Base-by-base conservation (phyloP, 2,113 vertebrate genomes). In the Bujurquina vittata region DNA sequence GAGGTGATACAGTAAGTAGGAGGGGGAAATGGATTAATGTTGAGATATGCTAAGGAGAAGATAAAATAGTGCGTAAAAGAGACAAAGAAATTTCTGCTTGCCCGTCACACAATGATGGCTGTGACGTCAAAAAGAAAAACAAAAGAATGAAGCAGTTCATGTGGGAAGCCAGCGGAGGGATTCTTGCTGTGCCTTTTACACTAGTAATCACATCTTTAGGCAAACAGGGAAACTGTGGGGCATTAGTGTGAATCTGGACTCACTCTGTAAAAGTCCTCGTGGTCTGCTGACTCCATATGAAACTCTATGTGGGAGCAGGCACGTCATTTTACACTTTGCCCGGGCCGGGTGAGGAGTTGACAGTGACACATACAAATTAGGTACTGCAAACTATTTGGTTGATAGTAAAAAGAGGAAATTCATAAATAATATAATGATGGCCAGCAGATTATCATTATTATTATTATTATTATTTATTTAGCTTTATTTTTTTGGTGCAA, bases 321-420 rank as follows among this genome's bases (percentile, higher is more conserved):
- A 55, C 20, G 56, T 67, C 40, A 40, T 60, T 85, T 88, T 76
- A 80, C 74, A 85, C 82, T 29, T 58, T 72, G 37, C 17, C 37
- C 37, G 9, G 46, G 65, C 72, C 58, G 23, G 14, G 35, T 67
- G 31, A 82, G 75, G 57, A 75, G 58, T 10, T 80, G 77, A 73
- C 73, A 88, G 22, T 1, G 3, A 31, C 4, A 61, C 3, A 56
- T 56, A 73, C 20, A 72, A 63, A 77, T 26, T 20, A 74, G 63
- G 37, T 86, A 58, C 23, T 67, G 81, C 29, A 22, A 81, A 63
- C 15, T 26, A 35, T 23, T 40, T 3, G 40, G 15, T 52, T 35
- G 20, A 29, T 52, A 33, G 26, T 31, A n/a, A 52, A 52, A 52
- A 69, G 52, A 72, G 11, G 26, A 33, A n/a, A 29, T 54, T 54